A percentile compares a stretch with the other conserved stretches of the same genome.
Conservation (phyloP, 2,113 vertebrate genomes). For the Clarias gariepinus region DNA sequence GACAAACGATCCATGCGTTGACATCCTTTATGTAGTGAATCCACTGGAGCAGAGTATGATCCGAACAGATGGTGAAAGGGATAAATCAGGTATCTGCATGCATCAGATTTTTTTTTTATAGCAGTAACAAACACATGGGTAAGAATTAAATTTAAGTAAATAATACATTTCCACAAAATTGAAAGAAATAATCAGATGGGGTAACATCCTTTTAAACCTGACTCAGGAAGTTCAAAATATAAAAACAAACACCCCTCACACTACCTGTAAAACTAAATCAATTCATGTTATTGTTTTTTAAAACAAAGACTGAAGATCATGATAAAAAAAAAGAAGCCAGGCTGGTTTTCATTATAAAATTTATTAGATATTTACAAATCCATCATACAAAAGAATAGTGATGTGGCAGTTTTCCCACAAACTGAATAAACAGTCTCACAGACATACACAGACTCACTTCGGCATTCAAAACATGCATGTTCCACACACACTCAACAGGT, state of each 20-base stretch:
- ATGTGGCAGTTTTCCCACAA: background rate
- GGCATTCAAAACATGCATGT: background rate
- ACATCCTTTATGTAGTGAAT: no score
- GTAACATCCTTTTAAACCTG: background rate
- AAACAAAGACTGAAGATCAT: background rate
- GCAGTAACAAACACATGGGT: no score
- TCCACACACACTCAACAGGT: background rate
- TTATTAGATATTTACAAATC: slow-evolving; percentile 77
- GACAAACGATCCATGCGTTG: no score
- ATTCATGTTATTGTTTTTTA: background rate
- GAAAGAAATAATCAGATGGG: no score
- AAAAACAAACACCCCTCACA: background rate
- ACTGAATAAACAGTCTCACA: background rate
- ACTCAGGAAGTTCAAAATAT: background rate
- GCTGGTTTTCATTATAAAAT: slow-evolving; percentile 57
- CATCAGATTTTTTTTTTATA: no score
- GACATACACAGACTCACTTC: background rate
- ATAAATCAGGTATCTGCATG: no score
- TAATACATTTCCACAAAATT: no score
- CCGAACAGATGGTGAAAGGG: no score
- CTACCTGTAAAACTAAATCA: background rate
- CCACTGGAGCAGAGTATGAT: no score
- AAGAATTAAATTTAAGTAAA: no score
- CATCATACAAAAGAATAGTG: slow-evolving; percentile 37
- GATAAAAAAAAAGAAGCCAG: background rate